Percentiles rank a stretch among this genome's conserved stretches.
Evolutionary conservation across 2,113 vertebrate species (phyloP).

Genomic region (Ophiodon elongatus): DNA sequence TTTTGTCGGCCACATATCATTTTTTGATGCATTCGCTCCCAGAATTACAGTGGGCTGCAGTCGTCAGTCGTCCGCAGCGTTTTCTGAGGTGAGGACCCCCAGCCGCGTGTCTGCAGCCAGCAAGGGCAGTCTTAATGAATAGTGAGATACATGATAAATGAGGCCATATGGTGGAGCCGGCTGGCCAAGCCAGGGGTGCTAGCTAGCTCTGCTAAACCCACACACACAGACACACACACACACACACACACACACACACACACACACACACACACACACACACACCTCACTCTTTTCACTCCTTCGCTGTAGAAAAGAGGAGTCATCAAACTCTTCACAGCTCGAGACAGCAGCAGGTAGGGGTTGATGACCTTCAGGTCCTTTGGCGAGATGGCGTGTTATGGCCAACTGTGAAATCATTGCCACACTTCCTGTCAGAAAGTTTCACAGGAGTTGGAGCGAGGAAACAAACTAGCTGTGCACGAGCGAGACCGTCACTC

Average conservation of each 20-base stretch:
- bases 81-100: constrained; percentile 73
- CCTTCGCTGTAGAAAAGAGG: constrained; percentile 62
- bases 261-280: constrained; percentile 24
- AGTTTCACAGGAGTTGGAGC: constrained; percentile 60
- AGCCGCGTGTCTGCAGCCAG: constrained; percentile 76
- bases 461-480: constrained; percentile 39
- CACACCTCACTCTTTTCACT: constrained; percentile 62
- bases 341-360: constrained; percentile 77
- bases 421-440: constrained; percentile 69
- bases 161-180: constrained; percentile 85
- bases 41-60: constrained; percentile 56
- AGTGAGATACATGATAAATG: constrained; percentile 86
- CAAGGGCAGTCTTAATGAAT: constrained; percentile 84
- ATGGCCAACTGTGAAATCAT: constrained; percentile 66
- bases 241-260: constrained; percentile 33
- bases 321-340: constrained; percentile 71
- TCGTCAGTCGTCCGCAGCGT: constrained; percentile 59
- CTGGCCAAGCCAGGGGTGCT: constrained; percentile 82
- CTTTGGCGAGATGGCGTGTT: constrained; percentile 68
- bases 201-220: constrained; percentile 66
- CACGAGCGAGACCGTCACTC: constrained; percentile 55
- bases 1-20: background rate
- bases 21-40: constrained; percentile 37
- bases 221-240: constrained; percentile 22
- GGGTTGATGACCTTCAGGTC: constrained; percentile 79